Base-by-base conservation (phyloP, 2,888 invertebrate genomes). In the Megaustenia siamemsis region DNA sequence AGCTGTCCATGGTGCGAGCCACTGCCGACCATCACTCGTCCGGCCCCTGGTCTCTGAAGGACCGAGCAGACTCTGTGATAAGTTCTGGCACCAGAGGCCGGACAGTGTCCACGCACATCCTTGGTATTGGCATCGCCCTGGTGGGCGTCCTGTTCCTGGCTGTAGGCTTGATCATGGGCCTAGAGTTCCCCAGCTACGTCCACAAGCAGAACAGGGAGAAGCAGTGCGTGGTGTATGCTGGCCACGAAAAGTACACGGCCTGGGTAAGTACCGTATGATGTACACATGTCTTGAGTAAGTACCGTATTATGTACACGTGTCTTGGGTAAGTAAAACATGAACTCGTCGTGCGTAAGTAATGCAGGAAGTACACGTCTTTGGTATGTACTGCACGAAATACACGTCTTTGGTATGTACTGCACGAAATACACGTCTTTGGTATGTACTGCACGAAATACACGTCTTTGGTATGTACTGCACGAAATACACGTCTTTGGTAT, bases 251-350 rank as follows among this genome's bases (percentile, higher is more conserved):
- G 43, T 91, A 88, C 83, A 84, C 87, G 12, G 76, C 87, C 45
- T 92, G 92, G 92, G 91, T 91, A 82, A 91, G 90, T 88, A 28
- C 24, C n/a, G n/a, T n/a, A n/a, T n/a, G n/a, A n/a, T n/a, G n/a
- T n/a, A n/a, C n/a, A n/a, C n/a, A n/a, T n/a, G n/a, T n/a, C n/a
- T n/a, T n/a, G n/a, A n/a, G n/a, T n/a, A n/a, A n/a, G n/a, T n/a
- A n/a, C n/a, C n/a, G n/a, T n/a, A n/a, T n/a, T n/a, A n/a, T n/a
- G n/a, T n/a, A n/a, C n/a, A n/a, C n/a, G n/a, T n/a, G n/a, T n/a
- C n/a, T n/a, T n/a, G n/a, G n/a, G n/a, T n/a, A n/a, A n/a, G n/a
- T n/a, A n/a, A n/a, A n/a, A n/a, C n/a, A n/a, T n/a, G n/a, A n/a
- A n/a, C n/a, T n/a, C n/a, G n/a, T n/a, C n/a, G n/a, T n/a, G n/a